Evolutionary conservation across 2,113 vertebrate species (phyloP).

Genomic region (Sander lucioperca): DNA sequence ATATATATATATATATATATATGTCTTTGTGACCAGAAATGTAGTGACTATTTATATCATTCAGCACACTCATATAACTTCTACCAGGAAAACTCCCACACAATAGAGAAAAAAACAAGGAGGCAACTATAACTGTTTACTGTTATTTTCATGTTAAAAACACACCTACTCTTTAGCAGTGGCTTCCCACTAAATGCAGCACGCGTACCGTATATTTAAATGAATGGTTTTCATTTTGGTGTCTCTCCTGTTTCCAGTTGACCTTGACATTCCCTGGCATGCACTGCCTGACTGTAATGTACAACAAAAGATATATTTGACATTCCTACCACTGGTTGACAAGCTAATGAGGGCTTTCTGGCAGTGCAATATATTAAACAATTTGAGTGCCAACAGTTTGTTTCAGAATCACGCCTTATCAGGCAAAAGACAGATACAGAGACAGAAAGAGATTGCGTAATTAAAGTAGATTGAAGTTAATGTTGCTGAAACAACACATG

Average conservation of each 20-base stretch:
- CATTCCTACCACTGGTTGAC: constrained; percentile 35
- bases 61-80: background rate
- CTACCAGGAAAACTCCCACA: constrained; percentile 43
- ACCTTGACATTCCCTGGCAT: constrained; percentile 38
- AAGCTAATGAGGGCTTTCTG: constrained; percentile 37
- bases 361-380: constrained; percentile 33
- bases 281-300: background rate
- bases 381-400: constrained; percentile 25
- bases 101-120: constrained; percentile 7
- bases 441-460: constrained; percentile 21
- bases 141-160: constrained; percentile 31
- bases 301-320: constrained; percentile 33
- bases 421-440: constrained; percentile 17
- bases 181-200: constrained; percentile 21
- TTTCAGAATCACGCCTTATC: constrained; percentile 35
- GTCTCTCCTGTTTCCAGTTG: constrained; percentile 30
- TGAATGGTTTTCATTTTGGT: constrained; percentile 19
- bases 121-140: constrained; percentile 20
- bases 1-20: too few relatives aligned
- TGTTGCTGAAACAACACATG: constrained; percentile 54
- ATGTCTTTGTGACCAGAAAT: background rate
- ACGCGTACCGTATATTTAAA: constrained; percentile 13
- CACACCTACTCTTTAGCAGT: constrained; percentile 4
- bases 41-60: constrained; percentile 3
- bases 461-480: constrained; percentile 44